Base-by-base conservation (phyloP, 1,140 invertebrate genomes). In the Leucophenga varia region DNA sequence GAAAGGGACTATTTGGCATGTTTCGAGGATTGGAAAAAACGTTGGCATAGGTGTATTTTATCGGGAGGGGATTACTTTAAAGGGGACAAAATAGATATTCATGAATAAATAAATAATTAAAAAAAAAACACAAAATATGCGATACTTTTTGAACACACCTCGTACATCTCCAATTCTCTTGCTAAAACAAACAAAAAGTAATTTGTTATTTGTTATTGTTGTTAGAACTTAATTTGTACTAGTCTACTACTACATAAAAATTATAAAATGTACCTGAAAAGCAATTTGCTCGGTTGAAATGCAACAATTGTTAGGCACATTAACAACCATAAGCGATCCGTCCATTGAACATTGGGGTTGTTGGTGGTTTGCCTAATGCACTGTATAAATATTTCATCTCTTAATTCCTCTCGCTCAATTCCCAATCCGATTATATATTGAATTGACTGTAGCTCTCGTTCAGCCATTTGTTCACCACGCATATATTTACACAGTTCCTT, bases 321-420 rank as follows among this genome's bases (percentile, higher is more conserved):
- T 1, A 98, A 74, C 17, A 95, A 79, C 94, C 94, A 97, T 12
- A 94, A 82, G 37, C 88, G 80, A 63, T 91, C 89, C 1, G 86
- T 81, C 77, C 87, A 86, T 36, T 94, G 91, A 3, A 79, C 58
- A 61, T 84, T 83, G n/a, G 92, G 86, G 80, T 93, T 93, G 55
- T 91, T 90, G 4, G 89, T 92, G 25, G 87, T 80, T 77, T 90
- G 88, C 59, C 92, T 79, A 50, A 93, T 90, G 61, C 90, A 88
- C 68, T 95, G 92, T 4, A 95, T 87, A 47, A 90, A 83, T 52
- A 95, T 89, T 77, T 95, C 93, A 75, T 95, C 92, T 9, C 92
- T 72, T 3, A 95, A 65, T 70, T 95, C 91, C 68, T 95, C 92
- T 16, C 91, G 78, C 67, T 94, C 91, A 48, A 95, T 84, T 2